phyloP scores from a whole-genome alignment of 2,113 vertebrate genomes.

The Rhinopithecus roxellana region DNA sequence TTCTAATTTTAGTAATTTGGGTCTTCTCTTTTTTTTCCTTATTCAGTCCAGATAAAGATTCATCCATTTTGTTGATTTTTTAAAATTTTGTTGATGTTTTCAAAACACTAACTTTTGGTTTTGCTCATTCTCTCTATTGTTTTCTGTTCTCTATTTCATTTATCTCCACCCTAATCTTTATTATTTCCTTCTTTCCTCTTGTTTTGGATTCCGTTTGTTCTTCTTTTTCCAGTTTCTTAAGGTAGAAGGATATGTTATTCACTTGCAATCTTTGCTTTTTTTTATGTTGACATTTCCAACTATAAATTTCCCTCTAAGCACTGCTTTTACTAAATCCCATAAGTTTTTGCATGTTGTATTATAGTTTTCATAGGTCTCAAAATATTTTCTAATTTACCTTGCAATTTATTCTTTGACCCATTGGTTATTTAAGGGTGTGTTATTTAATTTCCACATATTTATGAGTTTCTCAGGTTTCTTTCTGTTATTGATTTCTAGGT shows the following conservation, averaged over 20 bases:
- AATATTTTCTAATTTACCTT: background rate
- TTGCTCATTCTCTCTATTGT: background rate
- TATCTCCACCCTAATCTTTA: background rate
- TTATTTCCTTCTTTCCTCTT: background rate
- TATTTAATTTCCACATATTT: background rate
- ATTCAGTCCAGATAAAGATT: background rate
- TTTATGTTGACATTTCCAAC: background rate
- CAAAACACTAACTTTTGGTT: background rate
- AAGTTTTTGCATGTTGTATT: background rate
- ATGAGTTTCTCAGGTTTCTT: background rate
- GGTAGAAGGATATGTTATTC: background rate
- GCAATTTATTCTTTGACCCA: background rate
- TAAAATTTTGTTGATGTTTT: background rate
- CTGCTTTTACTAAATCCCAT: background rate
- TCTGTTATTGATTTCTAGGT: background rate
- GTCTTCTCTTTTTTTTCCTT: background rate
- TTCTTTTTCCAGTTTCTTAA: background rate
- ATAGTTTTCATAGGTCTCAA: background rate
- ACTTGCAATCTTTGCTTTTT: background rate
- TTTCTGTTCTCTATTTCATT: background rate
- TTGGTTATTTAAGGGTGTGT: background rate
- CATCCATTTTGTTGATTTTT: background rate
- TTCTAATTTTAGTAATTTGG: background rate
- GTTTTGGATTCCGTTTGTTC: background rate
- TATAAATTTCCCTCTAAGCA: background rate